Base-by-base conservation (phyloP, 2,888 invertebrate species). In the Cybosia mesomella region DNA sequence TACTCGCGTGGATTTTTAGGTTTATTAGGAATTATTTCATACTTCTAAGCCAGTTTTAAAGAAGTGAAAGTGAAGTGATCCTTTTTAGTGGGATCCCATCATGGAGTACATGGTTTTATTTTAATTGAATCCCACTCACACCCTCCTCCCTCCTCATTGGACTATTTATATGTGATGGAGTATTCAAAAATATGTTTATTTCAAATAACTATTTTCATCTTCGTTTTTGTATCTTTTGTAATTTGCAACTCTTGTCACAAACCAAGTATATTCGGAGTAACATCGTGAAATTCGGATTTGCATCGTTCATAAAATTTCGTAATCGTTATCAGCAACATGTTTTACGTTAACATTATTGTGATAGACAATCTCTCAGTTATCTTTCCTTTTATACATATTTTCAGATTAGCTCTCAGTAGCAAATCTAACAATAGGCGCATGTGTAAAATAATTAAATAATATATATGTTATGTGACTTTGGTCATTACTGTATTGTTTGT, bases 401-500 rank as follows among this genome's bases (percentile, higher is more conserved):
- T 15, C 54, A 53, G 60, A 64, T 64, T 59, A 68, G 22, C 15
- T 21, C n/a, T 28, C 54, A 32, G 63, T 21, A 58, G 59, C 59
- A 21, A 7, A 54, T 32, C 57, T 34, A 64, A 61, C 57, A 59
- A 64, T 58, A 63, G 58, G 34, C 11, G 10, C 11, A 34, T 21
- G 24, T 15, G 11, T 55, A 28, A 22, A 36, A 49, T 43, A 67
- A 57, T 11, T n/a, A 54, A 53, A 36, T 39, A 54, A 60, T 28
- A 28, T 39, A 5, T 22, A 24, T 58, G 62, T 73, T 71, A 70
- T 64, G 67, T 70, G 69, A 76, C 74, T 70, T 71, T 10, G 22
- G n/a, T 70, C 43, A 57, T 71, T 58, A 66, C 39, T 67, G 28
- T 57, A 49, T 70, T 74, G 64, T 68, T 76, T 63, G n/a, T 73